Evolutionary conservation across 2,113 vertebrate genomes (phyloP).

Genomic region (Odocoileus virginianus): DNA sequence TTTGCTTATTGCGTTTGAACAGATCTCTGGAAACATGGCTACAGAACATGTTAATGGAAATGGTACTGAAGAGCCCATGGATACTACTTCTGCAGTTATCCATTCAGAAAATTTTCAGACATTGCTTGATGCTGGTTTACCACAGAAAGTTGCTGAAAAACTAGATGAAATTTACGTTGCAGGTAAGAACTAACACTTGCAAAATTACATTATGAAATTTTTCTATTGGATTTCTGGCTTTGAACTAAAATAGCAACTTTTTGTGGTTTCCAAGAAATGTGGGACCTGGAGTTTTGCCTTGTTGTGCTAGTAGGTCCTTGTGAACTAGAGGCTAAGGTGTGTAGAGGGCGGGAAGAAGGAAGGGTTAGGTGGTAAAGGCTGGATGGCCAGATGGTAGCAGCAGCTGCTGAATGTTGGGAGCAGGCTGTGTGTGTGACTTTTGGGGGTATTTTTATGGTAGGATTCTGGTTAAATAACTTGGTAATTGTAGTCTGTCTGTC

Average conservation of each 20-base stretch:
- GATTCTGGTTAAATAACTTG: slow-evolving; percentile 68
- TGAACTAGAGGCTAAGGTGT: slow-evolving; percentile 44
- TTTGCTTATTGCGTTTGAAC: slow-evolving; percentile 94
- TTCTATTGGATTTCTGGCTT: slow-evolving; percentile 89
- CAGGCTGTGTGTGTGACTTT: slow-evolving; percentile 64
- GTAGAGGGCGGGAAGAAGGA: slow-evolving; percentile 51
- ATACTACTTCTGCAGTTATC: slow-evolving; percentile 90
- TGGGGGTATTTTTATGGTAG: slow-evolving; percentile 62
- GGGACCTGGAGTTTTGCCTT: slow-evolving; percentile 89
- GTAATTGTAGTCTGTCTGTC: slow-evolving; percentile 48
- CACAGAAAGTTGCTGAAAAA: slow-evolving; percentile 97
- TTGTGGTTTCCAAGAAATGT: slow-evolving; percentile 97
- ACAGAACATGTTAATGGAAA: slow-evolving; percentile 98
- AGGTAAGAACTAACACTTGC: slow-evolving; percentile 91
- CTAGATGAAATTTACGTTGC: slow-evolving; percentile 98
- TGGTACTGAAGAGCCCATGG: slow-evolving; percentile 98
- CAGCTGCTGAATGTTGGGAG: slow-evolving; percentile 76
- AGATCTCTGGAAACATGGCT: slow-evolving; percentile 97
- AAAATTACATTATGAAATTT: slow-evolving; percentile 82
- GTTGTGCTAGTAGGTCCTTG: slow-evolving; percentile 50
- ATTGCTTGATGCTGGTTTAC: slow-evolving; percentile 94
- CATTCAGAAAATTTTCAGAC: slow-evolving; percentile 96
- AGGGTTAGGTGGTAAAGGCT: slow-evolving; percentile 44
- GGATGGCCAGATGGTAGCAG: slow-evolving; percentile 75
- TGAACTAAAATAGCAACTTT: slow-evolving; percentile 95